Percentiles rank a stretch among this genome's conserved stretches.
Conservation (phyloP, 1,140 invertebrate species). For the Cydia fagiglandana region DNA sequence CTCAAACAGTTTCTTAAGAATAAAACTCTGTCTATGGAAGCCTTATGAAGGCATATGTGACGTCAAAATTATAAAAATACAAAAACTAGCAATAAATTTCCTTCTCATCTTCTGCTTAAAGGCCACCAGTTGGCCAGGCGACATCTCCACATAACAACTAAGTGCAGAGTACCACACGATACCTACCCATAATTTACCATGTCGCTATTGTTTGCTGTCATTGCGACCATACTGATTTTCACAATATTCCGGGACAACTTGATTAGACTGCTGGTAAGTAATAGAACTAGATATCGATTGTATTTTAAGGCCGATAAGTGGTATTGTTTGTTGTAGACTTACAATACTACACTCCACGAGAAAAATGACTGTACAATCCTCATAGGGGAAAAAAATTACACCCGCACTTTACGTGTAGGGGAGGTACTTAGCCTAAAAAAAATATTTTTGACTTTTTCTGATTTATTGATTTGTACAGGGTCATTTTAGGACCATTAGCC, state of each 20-base stretch:
- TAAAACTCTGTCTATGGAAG: not conserved
- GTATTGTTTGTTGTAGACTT: not conserved
- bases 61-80: not conserved
- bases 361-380: too few species aligned
- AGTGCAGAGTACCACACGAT: not conserved
- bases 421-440: too few species aligned
- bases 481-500: too few species aligned
- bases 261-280: not conserved
- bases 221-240: not conserved
- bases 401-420: too few species aligned
- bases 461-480: too few species aligned
- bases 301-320: not conserved
- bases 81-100: not conserved
- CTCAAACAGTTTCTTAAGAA: not conserved
- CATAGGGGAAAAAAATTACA: too few species aligned
- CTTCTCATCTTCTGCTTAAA: not conserved
- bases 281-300: not conserved
- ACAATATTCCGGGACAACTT: not conserved
- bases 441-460: too few species aligned
- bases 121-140: not conserved
- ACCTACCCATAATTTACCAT: not conserved
- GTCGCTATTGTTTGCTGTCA: not conserved
- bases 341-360: too few species aligned
- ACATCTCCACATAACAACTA: not conserved
- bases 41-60: not conserved